Base-by-base conservation (phyloP, 92 coral and sea anemone genomes). In the Phenganax subtilis region DNA sequence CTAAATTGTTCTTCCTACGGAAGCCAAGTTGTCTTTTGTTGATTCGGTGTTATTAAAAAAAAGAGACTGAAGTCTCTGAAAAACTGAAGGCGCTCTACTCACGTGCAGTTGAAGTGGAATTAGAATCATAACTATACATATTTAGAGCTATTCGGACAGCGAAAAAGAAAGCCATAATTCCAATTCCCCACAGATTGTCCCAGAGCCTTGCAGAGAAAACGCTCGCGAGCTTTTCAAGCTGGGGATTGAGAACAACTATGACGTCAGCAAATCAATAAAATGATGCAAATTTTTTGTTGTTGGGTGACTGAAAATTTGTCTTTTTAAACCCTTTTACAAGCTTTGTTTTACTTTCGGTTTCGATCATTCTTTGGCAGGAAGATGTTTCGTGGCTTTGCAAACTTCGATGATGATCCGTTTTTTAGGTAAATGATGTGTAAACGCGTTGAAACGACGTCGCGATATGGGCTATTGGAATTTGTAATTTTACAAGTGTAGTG, bases 361-460 rank as follows among this genome's bases (percentile, higher is more conserved):
- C 15, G 6, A 10, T 27, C 3, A 3, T 47, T 16, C 4, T 72
- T 72, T 1, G 7, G 6, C 37, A 8, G 28, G 44, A 76, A 12
- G 54, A 78, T 78, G 82, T 78, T 78, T 37, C 72, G 82, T 61
- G 65, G 71, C 9, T 78, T 78, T 64, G 67, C 53, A 54, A 47
- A 5, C 55, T 78, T 78, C 25, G 72, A 78, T 29, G 82, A 29
- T 51, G 82, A 78, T 27, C 82, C 82, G 6, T 78, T 78, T 37
- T 78, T 78, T 58, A 78, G 72, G 82, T 78, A 62, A 78, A 37
- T 9, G 28, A 10, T 63, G 30, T 16, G 6, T 10, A 76, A 31
- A 58, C 51, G 8, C 7, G 12, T 27, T 37, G 44, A 72, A 47
- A 51, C 51, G 17, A 16, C 37, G 77, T 51, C 14, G 56, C 44